Evolutionary conservation across 2,888 invertebrate genomes (phyloP), one percentile per base, ranked within the genome.

Genomic region (Parascotia fuliginaria): DNA sequence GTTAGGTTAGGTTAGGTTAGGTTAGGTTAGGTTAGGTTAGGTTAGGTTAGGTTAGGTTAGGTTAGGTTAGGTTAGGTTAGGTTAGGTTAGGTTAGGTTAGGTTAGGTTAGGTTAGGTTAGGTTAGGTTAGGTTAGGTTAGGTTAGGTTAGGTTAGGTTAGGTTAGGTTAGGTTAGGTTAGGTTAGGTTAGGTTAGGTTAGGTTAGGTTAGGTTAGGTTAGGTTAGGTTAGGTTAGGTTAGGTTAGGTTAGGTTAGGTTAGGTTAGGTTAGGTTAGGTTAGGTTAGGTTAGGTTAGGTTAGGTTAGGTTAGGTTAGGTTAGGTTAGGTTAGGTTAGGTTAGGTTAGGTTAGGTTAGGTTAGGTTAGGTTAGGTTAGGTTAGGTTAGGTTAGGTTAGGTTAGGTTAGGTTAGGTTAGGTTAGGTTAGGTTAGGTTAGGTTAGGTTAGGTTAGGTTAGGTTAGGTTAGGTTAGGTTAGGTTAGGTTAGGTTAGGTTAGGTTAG

Each of bases 1-100:
- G 34, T 34, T 34, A 34, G 34, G 34, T 34, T 34, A 34, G 34
- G 34, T 34, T 34, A 34, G 34, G 34, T 34, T 19, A 19, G 19
- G 34, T 34, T 34, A 34, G 34, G 34, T 34, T 34, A 34, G 34
- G 34, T 34, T 34, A 34, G 34, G 34, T 34, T 19, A 19, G 19
- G 34, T 34, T 34, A 34, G 34, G 34, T 34, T 34, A 34, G 34
- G 34, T 34, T 34, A 34, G 34, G 34, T 34, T 14, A 9, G 11
- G 34, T 34, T 34, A 34, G 34, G 34, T 34, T 34, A 92, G 44
- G 44, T 44, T 44, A 44, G 44, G 44, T 44, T 44, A 24, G 37
- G 44, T 44, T 44, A 44, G 44, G 44, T 44, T 44, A 44, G 44
- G 44, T 44, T 44, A 44, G 44, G 44, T 44, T 44, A 38, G 44